phyloP scores from a whole-genome alignment of 2,888 invertebrate genomes.

The Yponomeuta malinellus region DNA sequence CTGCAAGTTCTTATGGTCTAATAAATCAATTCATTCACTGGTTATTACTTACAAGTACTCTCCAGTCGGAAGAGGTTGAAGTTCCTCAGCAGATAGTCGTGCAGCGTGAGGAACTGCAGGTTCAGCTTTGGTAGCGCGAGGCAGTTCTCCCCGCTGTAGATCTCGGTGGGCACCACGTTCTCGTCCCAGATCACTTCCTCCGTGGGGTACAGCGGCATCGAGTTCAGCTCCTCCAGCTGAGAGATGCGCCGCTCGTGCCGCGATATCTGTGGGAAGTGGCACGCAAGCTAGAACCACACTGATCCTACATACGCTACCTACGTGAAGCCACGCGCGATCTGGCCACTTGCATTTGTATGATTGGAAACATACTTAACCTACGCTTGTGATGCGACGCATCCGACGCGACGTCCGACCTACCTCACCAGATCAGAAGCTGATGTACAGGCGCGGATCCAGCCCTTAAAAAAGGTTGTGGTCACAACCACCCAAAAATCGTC shows the following conservation, averaged over 20 bases:
- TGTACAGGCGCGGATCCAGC: too few relatives aligned
- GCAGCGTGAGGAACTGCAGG: slow-evolving; percentile 97
- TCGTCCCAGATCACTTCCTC: slow-evolving; percentile 99
- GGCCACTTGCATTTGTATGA: too few relatives aligned
- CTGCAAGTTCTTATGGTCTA: too few relatives aligned
- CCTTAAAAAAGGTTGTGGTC: too few relatives aligned
- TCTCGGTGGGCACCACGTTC: slow-evolving; percentile 97
- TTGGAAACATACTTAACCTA: too few relatives aligned
- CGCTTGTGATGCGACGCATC: too few relatives aligned
- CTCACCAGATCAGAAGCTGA: too few relatives aligned
- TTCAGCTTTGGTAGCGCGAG: slow-evolving; percentile 98
- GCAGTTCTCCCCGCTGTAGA: slow-evolving; percentile 96
- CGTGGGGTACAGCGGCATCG: slow-evolving; percentile 98
- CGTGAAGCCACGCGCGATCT: too few relatives aligned
- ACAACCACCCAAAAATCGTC: too few relatives aligned
- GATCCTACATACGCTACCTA: too few relatives aligned
- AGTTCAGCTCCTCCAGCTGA: slow-evolving; percentile 95
- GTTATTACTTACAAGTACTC: slow-evolving; percentile 61
- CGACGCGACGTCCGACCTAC: too few relatives aligned
- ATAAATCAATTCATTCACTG: not conserved
- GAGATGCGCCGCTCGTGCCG: slow-evolving; percentile 92
- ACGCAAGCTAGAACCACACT: too few relatives aligned
- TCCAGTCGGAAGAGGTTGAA: slow-evolving; percentile 98
- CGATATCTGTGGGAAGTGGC: slow-evolving; percentile 73
- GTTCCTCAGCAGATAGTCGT: slow-evolving; percentile 97